Evolutionary conservation across 1,140 invertebrate species (phyloP).

Genomic region (Neodiprion virginianus): DNA sequence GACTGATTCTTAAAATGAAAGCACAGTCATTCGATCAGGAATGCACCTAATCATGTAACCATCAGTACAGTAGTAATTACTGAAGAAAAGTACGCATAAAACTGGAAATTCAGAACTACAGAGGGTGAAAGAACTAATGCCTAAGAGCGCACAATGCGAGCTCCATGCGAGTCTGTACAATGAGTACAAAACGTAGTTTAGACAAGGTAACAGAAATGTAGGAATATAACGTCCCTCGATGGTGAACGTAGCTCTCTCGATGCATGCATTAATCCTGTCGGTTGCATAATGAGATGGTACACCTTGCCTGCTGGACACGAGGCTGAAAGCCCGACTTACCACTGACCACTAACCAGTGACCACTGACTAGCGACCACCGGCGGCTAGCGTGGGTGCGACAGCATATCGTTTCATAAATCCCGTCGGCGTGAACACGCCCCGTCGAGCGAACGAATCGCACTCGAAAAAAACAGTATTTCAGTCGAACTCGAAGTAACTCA

Average conservation of each 20-base stretch:
- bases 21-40: no score
- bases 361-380: conserved; percentile 39
- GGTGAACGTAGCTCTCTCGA: conserved; percentile 14
- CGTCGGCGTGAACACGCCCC: conserved; percentile 17
- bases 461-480: conserved; percentile 28
- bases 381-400: conserved; percentile 41
- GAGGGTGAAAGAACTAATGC: no score
- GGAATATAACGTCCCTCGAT: no score
- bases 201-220: no score
- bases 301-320: conserved; percentile 21
- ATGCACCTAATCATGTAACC: no score
- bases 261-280: conserved; percentile 44
- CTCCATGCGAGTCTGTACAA: no score
- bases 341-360: conserved; percentile 19
- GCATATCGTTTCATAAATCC: conserved; percentile 44
- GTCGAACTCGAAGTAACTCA: conserved; percentile 25
- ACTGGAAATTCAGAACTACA: no score
- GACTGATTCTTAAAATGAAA: no score
- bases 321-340: neutral
- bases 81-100: no score
- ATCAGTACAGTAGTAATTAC: no score
- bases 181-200: no score
- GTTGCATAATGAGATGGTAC: conserved; percentile 43
- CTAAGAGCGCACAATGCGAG: no score
- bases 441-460: neutral